phyloP scores from a whole-genome alignment of 2,888 invertebrate genomes.

The Eristalinus aeneus region DNA sequence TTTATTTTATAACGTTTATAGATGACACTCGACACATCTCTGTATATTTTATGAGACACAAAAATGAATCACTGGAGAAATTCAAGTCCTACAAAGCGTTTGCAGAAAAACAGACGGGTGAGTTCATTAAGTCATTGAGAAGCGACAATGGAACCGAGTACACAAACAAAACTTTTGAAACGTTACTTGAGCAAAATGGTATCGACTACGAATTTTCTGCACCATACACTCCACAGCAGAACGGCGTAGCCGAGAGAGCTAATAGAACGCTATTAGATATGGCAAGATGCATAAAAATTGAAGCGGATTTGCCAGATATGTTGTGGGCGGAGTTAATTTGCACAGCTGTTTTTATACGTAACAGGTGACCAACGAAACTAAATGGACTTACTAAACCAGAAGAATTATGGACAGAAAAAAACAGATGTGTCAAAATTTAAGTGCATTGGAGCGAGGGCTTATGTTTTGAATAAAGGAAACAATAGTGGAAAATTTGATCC shows the following conservation, averaged over 20 bases:
- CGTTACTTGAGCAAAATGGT: background rate
- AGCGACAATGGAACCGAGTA: slow-evolving; percentile 32
- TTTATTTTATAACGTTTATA: background rate
- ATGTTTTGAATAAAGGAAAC: slow-evolving; percentile 36
- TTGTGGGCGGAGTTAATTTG: slow-evolving; percentile 19
- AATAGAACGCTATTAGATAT: slow-evolving; percentile 22
- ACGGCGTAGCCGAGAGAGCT: background rate
- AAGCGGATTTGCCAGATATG: background rate
- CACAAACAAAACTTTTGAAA: background rate
- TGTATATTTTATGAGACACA: slow-evolving; percentile 10
- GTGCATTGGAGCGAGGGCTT: slow-evolving; percentile 30
- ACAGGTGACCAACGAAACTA: slow-evolving; percentile 29
- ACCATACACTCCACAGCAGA: slow-evolving; percentile 4
- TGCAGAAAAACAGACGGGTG: slow-evolving; percentile 12
- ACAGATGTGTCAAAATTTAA: background rate
- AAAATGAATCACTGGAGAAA: slow-evolving; percentile 18
- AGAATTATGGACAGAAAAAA: no score
- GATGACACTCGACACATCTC: slow-evolving; percentile 8
- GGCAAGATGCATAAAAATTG: slow-evolving; percentile 17
- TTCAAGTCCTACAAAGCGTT: background rate
- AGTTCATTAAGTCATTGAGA: background rate
- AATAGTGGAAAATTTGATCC: slow-evolving; percentile 13
- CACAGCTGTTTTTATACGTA: slow-evolving; percentile 11
- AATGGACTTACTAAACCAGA: slow-evolving; percentile 9
- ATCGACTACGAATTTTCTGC: background rate